Base-by-base conservation (phyloP, 1,140 invertebrate species). In the Drosophila erecta region DNA sequence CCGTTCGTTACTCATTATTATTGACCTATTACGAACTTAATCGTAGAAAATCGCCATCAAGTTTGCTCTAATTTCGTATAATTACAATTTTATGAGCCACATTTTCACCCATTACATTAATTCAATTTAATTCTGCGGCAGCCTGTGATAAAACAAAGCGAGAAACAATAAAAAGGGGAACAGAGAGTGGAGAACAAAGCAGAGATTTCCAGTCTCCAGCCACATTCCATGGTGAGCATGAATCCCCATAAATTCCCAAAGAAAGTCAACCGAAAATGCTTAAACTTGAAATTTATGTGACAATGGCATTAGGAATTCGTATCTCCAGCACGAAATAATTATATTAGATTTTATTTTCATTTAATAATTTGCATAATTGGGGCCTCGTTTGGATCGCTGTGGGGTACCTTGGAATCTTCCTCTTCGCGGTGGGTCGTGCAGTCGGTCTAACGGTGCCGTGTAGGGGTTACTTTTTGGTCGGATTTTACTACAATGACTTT, bases 201-300 rank as follows among this genome's bases (percentile, higher is more conserved):
- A 24, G 27, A 12, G 44, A 33, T 70, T 70, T 70, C 50, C 67
- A 70, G 64, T 70, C 67, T 55, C 41, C 51, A 70, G 35, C 65
- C 7, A 57, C 67, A 70, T 70, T 70, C 65, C 67, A 70, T 70
- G 67, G 67, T 70, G 65, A 70, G 67, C 59, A 61, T 59, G 56
- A 70, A 74, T 83, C 49, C 54, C 66, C 49, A 70, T 70, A 70
- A 70, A 79, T 83, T 58, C 50, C 64, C 58, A 64, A 72, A 55
- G 72, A 86, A 85, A 70, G 70, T 62, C 53, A 74, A 51, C 60
- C 67, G 65, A 74, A 85, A 85, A 87, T 81, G 81, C 78, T 87
- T 85, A 86, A 81, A 78, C 81, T 70, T 61, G 64, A 86, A 87
- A 81, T 84, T 84, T 84, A 84, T 84, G 79, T 69, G 77, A 77